Evolutionary conservation across 2,113 vertebrate genomes (phyloP).

Genomic region (Zootoca vivipara): DNA sequence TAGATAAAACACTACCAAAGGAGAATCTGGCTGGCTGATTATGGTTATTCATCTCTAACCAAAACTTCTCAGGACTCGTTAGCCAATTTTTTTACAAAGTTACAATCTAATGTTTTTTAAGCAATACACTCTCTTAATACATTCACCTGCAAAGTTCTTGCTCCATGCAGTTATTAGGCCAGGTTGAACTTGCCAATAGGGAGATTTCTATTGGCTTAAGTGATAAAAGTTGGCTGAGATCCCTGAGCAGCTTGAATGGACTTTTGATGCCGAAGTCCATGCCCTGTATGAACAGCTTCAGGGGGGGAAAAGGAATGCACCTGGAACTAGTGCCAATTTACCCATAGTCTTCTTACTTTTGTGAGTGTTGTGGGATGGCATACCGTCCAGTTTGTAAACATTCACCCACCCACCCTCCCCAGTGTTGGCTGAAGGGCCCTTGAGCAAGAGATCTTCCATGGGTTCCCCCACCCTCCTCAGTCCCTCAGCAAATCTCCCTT

Average conservation of each 20-base stretch:
- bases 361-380: neutral
- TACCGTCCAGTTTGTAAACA: neutral
- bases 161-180: neutral
- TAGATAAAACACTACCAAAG: constrained; percentile 42
- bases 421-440: no score
- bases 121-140: constrained; percentile 41
- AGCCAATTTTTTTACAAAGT: constrained; percentile 16
- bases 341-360: neutral
- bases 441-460: no score
- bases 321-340: neutral
- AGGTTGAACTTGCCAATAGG: neutral
- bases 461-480: no score
- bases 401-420: neutral
- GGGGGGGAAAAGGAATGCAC: neutral
- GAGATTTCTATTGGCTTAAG: constrained; percentile 19
- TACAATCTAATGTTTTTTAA: constrained; percentile 24
- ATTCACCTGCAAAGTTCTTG: constrained; percentile 3
- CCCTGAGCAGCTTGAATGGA: neutral
- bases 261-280: neutral
- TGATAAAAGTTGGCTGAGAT: neutral
- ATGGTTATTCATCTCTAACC: constrained; percentile 11
- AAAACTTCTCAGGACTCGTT: constrained; percentile 22
- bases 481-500: no score
- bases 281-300: neutral
- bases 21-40: constrained; percentile 20